Percentiles rank a stretch among this genome's conserved stretches.
phyloP scores from a whole-genome alignment of 2,888 invertebrate species.

The Gymnosoma rotundatum region DNA sequence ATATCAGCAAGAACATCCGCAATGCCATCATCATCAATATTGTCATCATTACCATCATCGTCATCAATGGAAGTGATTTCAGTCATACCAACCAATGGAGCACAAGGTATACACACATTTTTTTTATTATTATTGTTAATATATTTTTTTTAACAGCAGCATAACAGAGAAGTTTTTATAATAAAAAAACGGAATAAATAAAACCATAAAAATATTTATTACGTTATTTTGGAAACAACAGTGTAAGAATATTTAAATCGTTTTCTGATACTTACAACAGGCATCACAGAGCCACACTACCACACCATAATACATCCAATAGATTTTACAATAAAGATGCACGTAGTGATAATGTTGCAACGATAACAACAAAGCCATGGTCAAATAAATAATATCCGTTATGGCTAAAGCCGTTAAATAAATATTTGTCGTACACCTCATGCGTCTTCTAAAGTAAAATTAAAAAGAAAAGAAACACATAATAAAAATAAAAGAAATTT shows the following conservation, averaged over 20 bases:
- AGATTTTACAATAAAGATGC: conserved; percentile 83
- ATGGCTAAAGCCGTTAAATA: conserved; percentile 89
- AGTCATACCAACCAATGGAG: conserved; percentile 45
- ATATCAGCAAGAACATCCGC: conserved; percentile 17
- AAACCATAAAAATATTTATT: conserved; percentile 60
- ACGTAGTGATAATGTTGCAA: conserved; percentile 85
- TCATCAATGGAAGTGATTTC: conserved; percentile 22
- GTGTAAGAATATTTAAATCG: conserved; percentile 48
- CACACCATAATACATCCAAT: conserved; percentile 85
- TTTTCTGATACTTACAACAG: conserved; percentile 83
- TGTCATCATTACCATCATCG: conserved; percentile 54
- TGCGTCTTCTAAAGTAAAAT: conserved; percentile 83
- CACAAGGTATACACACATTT: conserved; percentile 14
- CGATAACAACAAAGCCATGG: conserved; percentile 86
- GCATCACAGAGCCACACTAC: conserved; percentile 87
- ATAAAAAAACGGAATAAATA: conserved; percentile 67
- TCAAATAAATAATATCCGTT: conserved; percentile 87
- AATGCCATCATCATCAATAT: conserved; percentile 7
- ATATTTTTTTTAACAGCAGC: conserved; percentile 6
- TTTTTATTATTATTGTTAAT: not conserved
- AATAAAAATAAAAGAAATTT: conserved; percentile 8
- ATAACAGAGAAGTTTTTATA: conserved; percentile 25
- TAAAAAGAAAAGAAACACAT: conserved; percentile 9
- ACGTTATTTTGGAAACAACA: conserved; percentile 26
- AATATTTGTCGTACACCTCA: conserved; percentile 89